Percentiles rank a stretch among this genome's conserved stretches.
Evolutionary conservation across 2,113 vertebrate species (phyloP).

Genomic region (Dendrocopos noguchii): DNA sequence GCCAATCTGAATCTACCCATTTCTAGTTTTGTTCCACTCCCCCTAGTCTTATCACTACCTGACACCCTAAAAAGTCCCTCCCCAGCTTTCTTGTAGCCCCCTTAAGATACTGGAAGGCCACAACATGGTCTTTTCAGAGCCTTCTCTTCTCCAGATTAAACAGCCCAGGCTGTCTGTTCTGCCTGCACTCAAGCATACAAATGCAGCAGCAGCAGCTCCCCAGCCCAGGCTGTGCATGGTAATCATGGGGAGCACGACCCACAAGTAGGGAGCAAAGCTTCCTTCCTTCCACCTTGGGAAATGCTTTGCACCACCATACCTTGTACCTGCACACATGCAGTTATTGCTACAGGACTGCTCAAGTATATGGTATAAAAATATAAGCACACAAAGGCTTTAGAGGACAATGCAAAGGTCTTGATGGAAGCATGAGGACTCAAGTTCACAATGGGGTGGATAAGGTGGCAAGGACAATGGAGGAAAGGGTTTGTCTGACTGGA

Average conservation of each 20-base stretch:
- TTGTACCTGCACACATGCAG: rapidly evolving
- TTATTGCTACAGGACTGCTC: neutral
- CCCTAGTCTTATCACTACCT: too few species aligned
- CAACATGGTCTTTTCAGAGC: too few species aligned
- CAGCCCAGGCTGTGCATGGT: rapidly evolving
- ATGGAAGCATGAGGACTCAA: neutral
- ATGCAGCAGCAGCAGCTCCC: too few species aligned
- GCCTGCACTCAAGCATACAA: neutral
- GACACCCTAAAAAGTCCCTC: too few species aligned
- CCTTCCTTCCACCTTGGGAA: neutral
- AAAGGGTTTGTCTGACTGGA: neutral
- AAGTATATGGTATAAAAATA: neutral
- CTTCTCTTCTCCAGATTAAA: too few species aligned
- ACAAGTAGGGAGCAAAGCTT: neutral
- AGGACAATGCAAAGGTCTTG: neutral
- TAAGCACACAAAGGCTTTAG: neutral
- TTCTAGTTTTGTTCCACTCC: too few species aligned
- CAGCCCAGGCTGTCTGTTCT: neutral
- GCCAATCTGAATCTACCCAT: too few species aligned
- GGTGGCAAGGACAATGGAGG: neutral
- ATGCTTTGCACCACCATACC: neutral
- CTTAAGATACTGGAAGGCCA: too few species aligned
- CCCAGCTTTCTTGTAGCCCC: too few species aligned
- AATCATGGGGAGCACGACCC: neutral
- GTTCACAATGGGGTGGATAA: neutral